Conservation (phyloP, 2,888 invertebrate genomes). For the Drosophila testacea region DNA sequence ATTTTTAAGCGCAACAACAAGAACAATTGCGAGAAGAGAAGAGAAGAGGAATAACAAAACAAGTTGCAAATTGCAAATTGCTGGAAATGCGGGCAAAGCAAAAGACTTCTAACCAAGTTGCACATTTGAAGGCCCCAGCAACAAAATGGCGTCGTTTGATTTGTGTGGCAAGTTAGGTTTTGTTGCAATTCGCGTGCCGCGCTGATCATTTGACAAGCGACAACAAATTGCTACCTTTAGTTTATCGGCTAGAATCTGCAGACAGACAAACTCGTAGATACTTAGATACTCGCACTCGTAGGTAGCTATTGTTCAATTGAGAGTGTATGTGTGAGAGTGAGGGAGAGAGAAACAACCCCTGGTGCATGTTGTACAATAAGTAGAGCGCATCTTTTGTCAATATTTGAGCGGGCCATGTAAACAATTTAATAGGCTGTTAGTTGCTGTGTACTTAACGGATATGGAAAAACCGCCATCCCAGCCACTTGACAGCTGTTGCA, state of each 20-base stretch:
- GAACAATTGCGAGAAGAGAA: slow-evolving; percentile 16
- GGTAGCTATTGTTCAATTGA: not conserved
- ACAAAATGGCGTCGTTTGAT: slow-evolving; percentile 75
- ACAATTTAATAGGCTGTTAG: slow-evolving; percentile 81
- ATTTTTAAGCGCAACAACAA: slow-evolving; percentile 47
- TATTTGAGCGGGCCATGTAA: slow-evolving; percentile 78
- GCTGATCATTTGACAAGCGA: slow-evolving; percentile 78
- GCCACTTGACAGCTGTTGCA: slow-evolving; percentile 81
- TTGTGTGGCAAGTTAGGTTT: slow-evolving; percentile 43
- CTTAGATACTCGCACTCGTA: slow-evolving; percentile 3
- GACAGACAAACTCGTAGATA: slow-evolving; percentile 12
- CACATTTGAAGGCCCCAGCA: slow-evolving; percentile 62
- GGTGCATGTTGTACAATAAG: slow-evolving; percentile 10
- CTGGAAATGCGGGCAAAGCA: slow-evolving; percentile 7
- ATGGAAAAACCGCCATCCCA: slow-evolving; percentile 61
- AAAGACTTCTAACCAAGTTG: slow-evolving; percentile 45
- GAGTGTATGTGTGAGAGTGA: not conserved
- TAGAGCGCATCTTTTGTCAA: slow-evolving; percentile 72
- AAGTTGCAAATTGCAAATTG: slow-evolving; percentile 49
- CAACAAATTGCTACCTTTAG: slow-evolving; percentile 67
- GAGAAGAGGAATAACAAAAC: slow-evolving; percentile 34
- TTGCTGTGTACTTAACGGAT: slow-evolving; percentile 60
- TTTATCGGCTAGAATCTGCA: slow-evolving; percentile 36
- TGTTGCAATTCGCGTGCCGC: slow-evolving; percentile 57
- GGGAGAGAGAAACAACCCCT: slow-evolving; percentile 30